Evolutionary conservation across 2,113 vertebrate genomes (phyloP).

Genomic region (Anhinga anhinga): DNA sequence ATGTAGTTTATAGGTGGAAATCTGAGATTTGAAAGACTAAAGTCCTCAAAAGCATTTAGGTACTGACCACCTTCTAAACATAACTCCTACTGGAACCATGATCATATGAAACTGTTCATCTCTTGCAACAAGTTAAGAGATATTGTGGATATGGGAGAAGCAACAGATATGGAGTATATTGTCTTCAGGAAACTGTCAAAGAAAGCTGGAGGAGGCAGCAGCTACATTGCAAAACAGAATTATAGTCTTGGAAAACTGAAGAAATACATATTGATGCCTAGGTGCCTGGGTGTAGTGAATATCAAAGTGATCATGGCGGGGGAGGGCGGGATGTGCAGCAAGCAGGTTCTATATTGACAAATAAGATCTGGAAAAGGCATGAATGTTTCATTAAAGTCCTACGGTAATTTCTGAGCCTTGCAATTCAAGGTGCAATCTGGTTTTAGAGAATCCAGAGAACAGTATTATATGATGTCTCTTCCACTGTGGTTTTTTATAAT

Average conservation of each 20-base stretch:
- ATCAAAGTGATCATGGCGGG: background rate
- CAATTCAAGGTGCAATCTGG: background rate
- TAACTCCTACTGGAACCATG: background rate
- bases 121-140: background rate
- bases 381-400: background rate
- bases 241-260: background rate
- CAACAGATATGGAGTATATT: background rate
- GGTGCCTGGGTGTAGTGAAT: background rate
- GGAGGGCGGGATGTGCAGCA: rapidly evolving
- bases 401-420: background rate
- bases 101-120: background rate
- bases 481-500: rapidly evolving
- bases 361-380: background rate
- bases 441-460: background rate
- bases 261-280: background rate
- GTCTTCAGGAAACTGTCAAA: background rate
- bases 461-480: background rate
- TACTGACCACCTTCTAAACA: background rate
- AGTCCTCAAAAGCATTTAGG: background rate
- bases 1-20: background rate
- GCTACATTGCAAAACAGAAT: background rate
- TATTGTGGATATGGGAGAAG: background rate
- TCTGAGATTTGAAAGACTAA: background rate
- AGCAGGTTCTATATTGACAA: background rate
- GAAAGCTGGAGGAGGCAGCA: background rate